phyloP scores from a whole-genome alignment of 2,888 invertebrate genomes.

The Synergus gifuensis region DNA sequence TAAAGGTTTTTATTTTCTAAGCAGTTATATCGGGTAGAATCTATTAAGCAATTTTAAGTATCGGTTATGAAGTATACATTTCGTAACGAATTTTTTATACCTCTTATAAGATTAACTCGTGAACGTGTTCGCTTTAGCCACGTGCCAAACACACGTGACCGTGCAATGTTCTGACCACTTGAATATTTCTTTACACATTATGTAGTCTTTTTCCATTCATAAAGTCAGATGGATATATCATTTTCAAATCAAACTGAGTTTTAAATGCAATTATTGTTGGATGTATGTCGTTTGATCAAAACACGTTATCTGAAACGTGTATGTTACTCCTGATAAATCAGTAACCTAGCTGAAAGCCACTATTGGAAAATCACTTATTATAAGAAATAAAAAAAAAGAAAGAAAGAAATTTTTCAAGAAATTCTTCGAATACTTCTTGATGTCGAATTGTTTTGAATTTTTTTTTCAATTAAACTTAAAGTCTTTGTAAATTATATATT shows the following conservation, averaged over 20 bases:
- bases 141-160: background rate
- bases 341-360: too few species aligned
- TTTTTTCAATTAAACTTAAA: background rate
- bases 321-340: too few species aligned
- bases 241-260: background rate
- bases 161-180: background rate
- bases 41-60: background rate
- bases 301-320: too few species aligned
- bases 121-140: background rate
- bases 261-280: too few species aligned
- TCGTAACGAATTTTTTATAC: background rate
- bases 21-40: background rate
- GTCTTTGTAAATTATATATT: background rate
- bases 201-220: background rate
- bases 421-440: too few species aligned
- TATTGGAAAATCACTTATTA: too few species aligned
- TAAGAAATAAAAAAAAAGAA: too few species aligned
- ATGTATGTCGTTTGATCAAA: too few species aligned
- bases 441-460: background rate
- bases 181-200: background rate
- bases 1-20: background rate
- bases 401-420: too few species aligned
- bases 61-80: background rate
- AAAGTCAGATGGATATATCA: background rate
- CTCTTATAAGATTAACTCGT: background rate